Evolutionary conservation across 2,797 vertebrate genomes (phyloP), one percentile per base, ranked within the genome.

Genomic region (Macropodus opercularis): DNA sequence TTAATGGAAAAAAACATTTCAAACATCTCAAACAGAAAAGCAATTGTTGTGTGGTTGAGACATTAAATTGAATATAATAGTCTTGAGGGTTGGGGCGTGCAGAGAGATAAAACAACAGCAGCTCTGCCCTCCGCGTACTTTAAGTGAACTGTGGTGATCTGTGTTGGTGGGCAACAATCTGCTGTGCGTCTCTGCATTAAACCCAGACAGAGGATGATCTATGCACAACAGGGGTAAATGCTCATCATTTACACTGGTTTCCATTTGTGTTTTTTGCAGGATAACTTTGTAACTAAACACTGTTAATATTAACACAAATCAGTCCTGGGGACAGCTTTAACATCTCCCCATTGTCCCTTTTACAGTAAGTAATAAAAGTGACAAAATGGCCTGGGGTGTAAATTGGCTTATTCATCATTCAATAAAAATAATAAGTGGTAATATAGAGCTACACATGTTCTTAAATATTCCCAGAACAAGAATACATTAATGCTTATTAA

Each of bases 401-500:
- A 76, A 69, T 57, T 38, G 39, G 34, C 32, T 51, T 66, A 69
- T 79, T 77, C 23, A 50, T 71, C 42, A 66, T 75, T 72, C 63
- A 71, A 36, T 61, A 31, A 59, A 54, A 75, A 63, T 24, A 49
- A 43, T 60, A 72, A 69, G 31, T 57, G 8, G 41, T 54, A 64
- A 55, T 79, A 70, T 73, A 68, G 44, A 31, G 29, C 17, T 36
- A 22, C 46, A 62, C 63, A 17, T 64, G 31, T 43, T 38, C 57
- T 57, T 70, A 53, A 69, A 77, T 72, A 70, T 76, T 69, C 40
- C 17, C 53, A 69, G 34, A 67, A 54, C 31, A 52, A 41, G 4
- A 60, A 65, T 51, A 24, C 13, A 63, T 74, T 41, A 47, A 22
- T 62, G 36, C 56, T 60, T 52, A 59, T 75, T 69, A 59, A 63